phyloP scores from a whole-genome alignment of 2,888 invertebrate genomes.

The Orthosia incerta region DNA sequence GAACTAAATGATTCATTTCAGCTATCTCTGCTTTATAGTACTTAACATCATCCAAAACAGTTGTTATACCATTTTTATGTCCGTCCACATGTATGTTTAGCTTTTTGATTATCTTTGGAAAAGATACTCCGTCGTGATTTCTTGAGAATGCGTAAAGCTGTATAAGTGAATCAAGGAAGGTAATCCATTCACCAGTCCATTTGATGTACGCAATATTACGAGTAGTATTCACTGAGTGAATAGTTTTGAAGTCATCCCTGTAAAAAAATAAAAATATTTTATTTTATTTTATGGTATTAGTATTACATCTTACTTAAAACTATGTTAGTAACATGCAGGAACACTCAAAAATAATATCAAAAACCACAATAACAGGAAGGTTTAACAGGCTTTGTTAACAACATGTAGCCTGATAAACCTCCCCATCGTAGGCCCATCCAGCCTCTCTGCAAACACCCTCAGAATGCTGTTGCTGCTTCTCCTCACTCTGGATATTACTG shows the following conservation, averaged over 20 bases:
- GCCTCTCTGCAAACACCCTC: no score
- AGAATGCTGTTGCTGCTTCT: no score
- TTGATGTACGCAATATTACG: constrained; percentile 1
- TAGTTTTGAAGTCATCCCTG: constrained; percentile 1
- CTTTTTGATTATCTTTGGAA: constrained; percentile 7
- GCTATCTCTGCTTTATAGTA: neutral
- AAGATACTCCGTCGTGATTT: constrained; percentile 21
- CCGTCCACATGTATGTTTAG: neutral
- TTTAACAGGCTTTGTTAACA: no score
- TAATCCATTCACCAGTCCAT: constrained; percentile 15
- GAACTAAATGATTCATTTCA: neutral
- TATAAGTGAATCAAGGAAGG: constrained; percentile 15
- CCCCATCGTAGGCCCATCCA: no score
- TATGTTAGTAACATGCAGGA: no score
- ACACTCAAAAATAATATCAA: no score
- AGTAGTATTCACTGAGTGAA: neutral
- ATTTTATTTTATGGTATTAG: no score
- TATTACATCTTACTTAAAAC: no score
- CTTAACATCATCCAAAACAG: neutral
- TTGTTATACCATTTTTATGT: neutral
- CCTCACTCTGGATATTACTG: no score
- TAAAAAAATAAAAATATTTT: no score
- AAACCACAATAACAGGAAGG: no score
- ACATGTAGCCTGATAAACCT: no score
- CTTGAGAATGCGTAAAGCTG: constrained; percentile 1